Percentiles rank a stretch among this genome's conserved stretches.
phyloP scores from a whole-genome alignment of 2,797 vertebrate genomes.

The Pangasius macronema region DNA sequence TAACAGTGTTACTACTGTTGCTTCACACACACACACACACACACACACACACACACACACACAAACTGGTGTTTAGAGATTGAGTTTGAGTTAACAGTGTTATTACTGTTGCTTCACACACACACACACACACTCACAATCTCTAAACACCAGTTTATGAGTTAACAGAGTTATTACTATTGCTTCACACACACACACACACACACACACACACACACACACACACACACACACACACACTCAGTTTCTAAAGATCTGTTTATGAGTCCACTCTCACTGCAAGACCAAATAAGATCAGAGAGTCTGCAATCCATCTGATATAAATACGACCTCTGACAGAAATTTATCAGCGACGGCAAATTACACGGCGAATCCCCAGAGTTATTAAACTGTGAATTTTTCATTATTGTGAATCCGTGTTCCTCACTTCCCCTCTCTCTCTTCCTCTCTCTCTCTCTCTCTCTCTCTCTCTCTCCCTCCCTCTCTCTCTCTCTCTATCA shows the following conservation, averaged over 20 bases:
- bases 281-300: too few species aligned
- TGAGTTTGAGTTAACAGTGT: too few species aligned
- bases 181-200: not conserved
- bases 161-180: too few species aligned
- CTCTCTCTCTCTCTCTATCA: not conserved
- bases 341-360: not conserved
- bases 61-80: too few species aligned
- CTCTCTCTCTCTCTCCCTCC: not conserved
- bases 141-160: too few species aligned
- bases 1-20: too few species aligned
- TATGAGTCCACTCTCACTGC: not conserved
- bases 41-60: too few species aligned
- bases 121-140: too few species aligned
- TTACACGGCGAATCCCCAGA: not conserved
- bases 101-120: too few species aligned
- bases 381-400: not conserved
- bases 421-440: not conserved
- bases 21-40: not conserved
- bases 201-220: too few species aligned
- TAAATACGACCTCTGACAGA: not conserved
- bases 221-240: not conserved
- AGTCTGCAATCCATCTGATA: not conserved
- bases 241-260: not conserved
- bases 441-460: not conserved
- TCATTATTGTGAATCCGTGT: not conserved